Conservation (phyloP, 2,888 invertebrate genomes). For the Drosophila ezoana region DNA sequence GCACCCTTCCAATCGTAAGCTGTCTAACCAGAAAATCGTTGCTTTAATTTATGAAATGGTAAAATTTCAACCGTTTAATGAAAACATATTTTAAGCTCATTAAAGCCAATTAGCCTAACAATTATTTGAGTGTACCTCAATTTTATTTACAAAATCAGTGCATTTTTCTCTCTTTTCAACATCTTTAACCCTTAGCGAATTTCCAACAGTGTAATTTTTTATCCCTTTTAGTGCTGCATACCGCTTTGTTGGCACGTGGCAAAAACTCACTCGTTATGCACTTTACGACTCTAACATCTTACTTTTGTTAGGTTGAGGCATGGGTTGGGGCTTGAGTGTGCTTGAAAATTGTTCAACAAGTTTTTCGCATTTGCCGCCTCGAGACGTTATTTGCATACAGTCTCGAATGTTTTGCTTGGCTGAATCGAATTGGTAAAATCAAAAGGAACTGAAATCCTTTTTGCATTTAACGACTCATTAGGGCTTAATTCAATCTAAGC, state of each 20-base stretch:
- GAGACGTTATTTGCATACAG: slow-evolving; percentile 6
- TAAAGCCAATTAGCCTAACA: too few species aligned
- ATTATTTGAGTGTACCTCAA: not conserved
- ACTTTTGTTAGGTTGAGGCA: not conserved
- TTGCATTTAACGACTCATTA: slow-evolving; percentile 72
- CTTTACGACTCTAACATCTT: slow-evolving; percentile 30
- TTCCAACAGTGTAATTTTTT: too few species aligned
- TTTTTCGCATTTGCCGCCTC: slow-evolving; percentile 65
- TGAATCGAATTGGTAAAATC: not conserved
- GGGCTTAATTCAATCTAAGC: slow-evolving; percentile 62
- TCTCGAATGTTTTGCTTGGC: slow-evolving; percentile 14
- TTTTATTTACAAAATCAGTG: not conserved
- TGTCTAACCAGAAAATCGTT: too few species aligned
- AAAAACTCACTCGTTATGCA: slow-evolving; percentile 42
- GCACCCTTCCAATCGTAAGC: too few species aligned
- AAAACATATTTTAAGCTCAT: too few species aligned
- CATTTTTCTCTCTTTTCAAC: not conserved
- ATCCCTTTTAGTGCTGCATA: too few species aligned
- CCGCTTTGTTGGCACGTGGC: not conserved
- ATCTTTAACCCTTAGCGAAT: not conserved
- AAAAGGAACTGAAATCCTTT: slow-evolving; percentile 3
- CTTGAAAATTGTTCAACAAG: slow-evolving; percentile 61
- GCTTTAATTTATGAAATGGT: too few species aligned
- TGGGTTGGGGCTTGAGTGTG: slow-evolving; percentile 4
- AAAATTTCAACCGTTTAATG: too few species aligned